A percentile compares a stretch with the other conserved stretches of the same genome.
These are phyloP conservation scores for Centropus unirufus DNA, from an alignment of 2,113 vertebrate species.

Conservation along the genomic window DNA sequence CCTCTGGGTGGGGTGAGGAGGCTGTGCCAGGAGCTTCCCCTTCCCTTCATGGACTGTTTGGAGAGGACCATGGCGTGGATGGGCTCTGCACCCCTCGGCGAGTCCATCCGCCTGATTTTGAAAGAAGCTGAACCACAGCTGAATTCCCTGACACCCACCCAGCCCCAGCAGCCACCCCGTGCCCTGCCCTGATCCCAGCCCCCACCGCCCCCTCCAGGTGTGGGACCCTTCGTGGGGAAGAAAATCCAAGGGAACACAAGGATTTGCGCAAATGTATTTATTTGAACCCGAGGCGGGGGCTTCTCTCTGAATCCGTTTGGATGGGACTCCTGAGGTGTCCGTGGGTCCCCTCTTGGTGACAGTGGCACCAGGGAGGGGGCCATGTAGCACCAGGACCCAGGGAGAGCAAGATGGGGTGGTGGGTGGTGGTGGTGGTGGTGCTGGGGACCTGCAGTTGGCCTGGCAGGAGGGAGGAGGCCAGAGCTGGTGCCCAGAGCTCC, in stretches of 20 bases:
- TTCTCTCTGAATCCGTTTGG: neutral
- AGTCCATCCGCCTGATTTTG: accelerated
- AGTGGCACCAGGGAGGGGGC: neutral
- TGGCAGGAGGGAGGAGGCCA: neutral
- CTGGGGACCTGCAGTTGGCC: neutral
- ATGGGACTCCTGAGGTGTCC: neutral
- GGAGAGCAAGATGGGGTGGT: neutral
- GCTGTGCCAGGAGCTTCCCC: accelerated
- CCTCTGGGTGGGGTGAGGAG: accelerated
- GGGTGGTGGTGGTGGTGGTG: no score
- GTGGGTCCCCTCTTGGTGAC: neutral
- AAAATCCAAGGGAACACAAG: neutral
- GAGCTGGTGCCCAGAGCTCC: neutral
- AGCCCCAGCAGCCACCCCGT: neutral
- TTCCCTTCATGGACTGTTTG: accelerated
- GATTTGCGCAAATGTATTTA: neutral
- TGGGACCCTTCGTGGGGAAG: neutral
- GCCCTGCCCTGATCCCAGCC: no score
- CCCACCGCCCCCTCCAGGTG: accelerated
- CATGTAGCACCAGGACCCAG: neutral
- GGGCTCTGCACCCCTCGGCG: neutral
- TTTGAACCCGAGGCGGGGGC: neutral
- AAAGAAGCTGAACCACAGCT: neutral
- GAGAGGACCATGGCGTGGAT: accelerated
- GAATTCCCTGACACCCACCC: neutral